Conservation (phyloP, 2,888 invertebrate genomes). For the Amphimallon solstitiale region DNA sequence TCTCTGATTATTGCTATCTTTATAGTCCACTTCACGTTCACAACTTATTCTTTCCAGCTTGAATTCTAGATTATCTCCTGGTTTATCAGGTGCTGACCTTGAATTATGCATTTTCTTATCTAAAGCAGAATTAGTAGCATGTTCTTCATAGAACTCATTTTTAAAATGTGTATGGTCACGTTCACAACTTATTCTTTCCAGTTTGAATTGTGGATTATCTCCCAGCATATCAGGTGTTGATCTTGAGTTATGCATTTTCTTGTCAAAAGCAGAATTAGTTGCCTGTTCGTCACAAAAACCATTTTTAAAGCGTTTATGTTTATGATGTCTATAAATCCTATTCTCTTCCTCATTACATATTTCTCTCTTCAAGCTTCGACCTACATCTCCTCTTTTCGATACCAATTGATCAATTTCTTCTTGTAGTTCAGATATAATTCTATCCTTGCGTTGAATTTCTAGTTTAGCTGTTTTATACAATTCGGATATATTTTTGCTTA, state of each 20-base stretch:
- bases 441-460: constrained; percentile 65
- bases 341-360: neutral
- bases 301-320: constrained; percentile 5
- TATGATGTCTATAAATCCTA: neutral
- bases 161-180: constrained; percentile 1
- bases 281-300: neutral
- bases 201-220: too few relatives aligned
- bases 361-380: constrained; percentile 4
- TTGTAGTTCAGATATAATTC: constrained; percentile 62
- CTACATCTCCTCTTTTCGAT: constrained; percentile 53
- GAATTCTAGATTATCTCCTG: too few relatives aligned
- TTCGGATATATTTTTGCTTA: constrained; percentile 63
- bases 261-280: neutral
- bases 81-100: neutral
- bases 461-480: constrained; percentile 64
- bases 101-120: neutral
- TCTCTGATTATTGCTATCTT: neutral
- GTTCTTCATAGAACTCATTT: neutral
- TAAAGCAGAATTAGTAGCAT: neutral
- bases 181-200: too few relatives aligned
- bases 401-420: constrained; percentile 56
- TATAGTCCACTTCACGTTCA: neutral
- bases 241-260: neutral
- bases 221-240: neutral
- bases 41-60: too few relatives aligned